phyloP scores from a whole-genome alignment of 2,888 invertebrate genomes.

The Drosophila niveifrons region DNA sequence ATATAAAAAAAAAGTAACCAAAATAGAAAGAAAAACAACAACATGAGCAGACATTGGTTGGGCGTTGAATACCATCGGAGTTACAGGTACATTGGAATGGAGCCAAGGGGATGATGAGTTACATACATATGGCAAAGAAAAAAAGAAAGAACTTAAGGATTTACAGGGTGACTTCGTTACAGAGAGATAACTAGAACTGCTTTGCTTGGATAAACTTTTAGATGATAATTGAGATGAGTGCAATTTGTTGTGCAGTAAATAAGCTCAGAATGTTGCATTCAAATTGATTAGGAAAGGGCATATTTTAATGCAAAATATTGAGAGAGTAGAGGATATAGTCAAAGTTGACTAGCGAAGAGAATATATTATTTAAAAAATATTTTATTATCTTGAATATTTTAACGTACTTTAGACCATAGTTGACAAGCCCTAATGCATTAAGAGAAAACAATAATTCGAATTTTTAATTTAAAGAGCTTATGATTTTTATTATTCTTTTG shows the following conservation, averaged over 20 bases:
- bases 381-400: no score
- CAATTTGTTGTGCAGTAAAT: neutral
- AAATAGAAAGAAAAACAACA: slow-evolving; percentile 24
- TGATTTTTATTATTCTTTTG: no score
- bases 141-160: neutral
- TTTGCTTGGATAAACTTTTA: neutral
- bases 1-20: slow-evolving; percentile 1
- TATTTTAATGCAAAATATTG: no score
- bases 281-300: neutral
- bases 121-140: slow-evolving; percentile 41
- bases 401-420: no score
- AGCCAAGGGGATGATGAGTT: slow-evolving; percentile 20
- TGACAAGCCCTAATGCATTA: no score
- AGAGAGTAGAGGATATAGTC: no score
- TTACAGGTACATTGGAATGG: slow-evolving; percentile 29
- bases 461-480: no score
- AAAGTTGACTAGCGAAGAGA: no score
- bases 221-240: neutral
- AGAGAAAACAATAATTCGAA: no score
- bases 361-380: no score
- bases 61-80: slow-evolving; percentile 16
- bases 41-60: slow-evolving; percentile 32
- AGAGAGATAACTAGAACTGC: neutral
- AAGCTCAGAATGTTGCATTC: neutral
- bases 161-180: slow-evolving; percentile 44